Conservation (phyloP, 2,113 vertebrate genomes). For the Paralichthys olivaceus region DNA sequence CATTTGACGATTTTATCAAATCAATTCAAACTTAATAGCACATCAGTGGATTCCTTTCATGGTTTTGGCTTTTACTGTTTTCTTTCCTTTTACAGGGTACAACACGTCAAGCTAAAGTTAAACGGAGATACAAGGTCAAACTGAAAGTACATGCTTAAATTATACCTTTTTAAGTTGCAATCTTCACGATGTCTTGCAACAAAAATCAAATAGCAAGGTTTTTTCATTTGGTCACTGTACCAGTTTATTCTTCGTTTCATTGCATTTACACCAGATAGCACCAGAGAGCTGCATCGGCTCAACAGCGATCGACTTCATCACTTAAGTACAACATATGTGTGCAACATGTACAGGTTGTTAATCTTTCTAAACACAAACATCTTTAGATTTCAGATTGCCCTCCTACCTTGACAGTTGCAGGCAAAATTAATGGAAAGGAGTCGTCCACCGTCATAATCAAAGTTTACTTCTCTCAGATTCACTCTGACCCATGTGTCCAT, state of each 20-base stretch:
- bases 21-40: neutral
- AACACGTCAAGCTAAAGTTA: neutral
- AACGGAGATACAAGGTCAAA: neutral
- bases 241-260: neutral
- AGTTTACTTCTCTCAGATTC: conserved; percentile 19
- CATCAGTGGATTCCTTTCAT: neutral
- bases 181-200: neutral
- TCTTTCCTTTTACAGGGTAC: neutral
- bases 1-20: neutral
- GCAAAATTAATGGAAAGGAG: neutral
- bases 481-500: conserved; percentile 16
- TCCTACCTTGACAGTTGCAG: conserved; percentile 40
- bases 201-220: neutral
- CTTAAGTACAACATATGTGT: neutral
- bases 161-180: neutral
- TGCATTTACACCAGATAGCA: conserved; percentile 38
- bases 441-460: conserved; percentile 4
- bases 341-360: neutral
- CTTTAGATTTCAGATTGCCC: neutral
- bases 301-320: neutral
- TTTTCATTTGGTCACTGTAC: neutral
- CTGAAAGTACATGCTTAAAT: neutral
- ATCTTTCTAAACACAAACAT: neutral
- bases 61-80: neutral
- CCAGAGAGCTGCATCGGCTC: conserved; percentile 12